Evolutionary conservation across 2,797 vertebrate species (phyloP).

Genomic region (Brotula barbata): DNA sequence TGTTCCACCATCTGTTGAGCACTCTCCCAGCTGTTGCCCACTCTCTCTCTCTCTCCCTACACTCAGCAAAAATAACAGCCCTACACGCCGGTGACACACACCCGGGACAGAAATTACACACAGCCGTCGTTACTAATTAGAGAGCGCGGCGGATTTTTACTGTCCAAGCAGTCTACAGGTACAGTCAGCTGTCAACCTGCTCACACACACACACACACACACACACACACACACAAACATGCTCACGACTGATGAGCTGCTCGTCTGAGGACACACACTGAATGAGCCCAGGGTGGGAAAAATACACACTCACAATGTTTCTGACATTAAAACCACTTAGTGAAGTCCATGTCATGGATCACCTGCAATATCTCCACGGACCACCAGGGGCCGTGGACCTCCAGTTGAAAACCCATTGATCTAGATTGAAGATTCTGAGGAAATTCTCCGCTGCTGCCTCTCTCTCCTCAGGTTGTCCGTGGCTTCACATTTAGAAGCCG

Average conservation of each 20-base stretch:
- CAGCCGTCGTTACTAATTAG: constrained; percentile 60
- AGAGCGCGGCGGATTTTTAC: constrained; percentile 51
- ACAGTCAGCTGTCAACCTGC: constrained; percentile 42
- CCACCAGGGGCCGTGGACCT: too few species aligned
- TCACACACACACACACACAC: constrained; percentile 20
- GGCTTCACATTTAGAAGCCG: constrained; percentile 76
- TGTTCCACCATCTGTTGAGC: constrained; percentile 72
- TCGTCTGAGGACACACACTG: constrained; percentile 36
- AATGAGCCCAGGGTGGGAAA: constrained; percentile 18
- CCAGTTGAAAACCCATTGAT: too few species aligned
- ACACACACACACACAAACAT: not conserved
- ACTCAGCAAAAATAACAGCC: constrained; percentile 67
- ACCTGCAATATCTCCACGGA: too few species aligned
- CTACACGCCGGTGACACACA: constrained; percentile 60
- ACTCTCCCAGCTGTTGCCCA: constrained; percentile 76
- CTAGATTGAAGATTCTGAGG: too few species aligned
- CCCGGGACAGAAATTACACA: constrained; percentile 67
- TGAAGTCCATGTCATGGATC: too few species aligned
- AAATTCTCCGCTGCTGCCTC: constrained; percentile 6
- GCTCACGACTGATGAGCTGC: constrained; percentile 23
- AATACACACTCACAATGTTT: too few species aligned
- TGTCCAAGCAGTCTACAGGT: constrained; percentile 52
- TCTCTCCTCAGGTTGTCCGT: too few species aligned
- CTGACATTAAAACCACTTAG: too few species aligned
- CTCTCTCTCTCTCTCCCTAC: constrained; percentile 48